Percentiles rank a stretch among this genome's conserved stretches.
These are phyloP conservation scores for Lamellibrachia luymesi DNA, from an alignment of 1,140 invertebrate species.

Conservation along the genomic window DNA sequence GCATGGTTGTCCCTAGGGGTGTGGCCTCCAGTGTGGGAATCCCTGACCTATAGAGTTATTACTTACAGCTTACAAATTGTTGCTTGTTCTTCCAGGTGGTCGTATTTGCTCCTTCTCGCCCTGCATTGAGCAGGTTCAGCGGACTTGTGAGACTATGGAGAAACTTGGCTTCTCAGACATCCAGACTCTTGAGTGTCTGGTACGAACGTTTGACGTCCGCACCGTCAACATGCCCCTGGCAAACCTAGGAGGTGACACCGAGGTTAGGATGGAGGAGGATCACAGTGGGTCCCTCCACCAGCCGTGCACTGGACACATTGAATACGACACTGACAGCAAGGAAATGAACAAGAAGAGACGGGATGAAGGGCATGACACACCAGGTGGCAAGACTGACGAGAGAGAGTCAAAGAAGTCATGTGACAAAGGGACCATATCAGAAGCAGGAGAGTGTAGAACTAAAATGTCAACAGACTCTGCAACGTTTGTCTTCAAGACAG, in stretches of 20 bases:
- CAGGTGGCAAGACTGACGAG: not conserved
- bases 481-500: conserved; percentile 63
- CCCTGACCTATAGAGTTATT: not conserved
- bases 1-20: too few relatives aligned
- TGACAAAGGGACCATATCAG: not conserved
- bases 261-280: not conserved
- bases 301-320: conserved; percentile 14
- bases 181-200: conserved; percentile 82
- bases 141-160: conserved; percentile 71
- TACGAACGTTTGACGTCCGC: conserved; percentile 77
- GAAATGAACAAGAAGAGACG: conserved; percentile 11
- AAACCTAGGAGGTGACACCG: conserved; percentile 34
- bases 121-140: conserved; percentile 96
- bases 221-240: conserved; percentile 67
- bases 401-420: not conserved
- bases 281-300: conserved; percentile 5
- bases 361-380: not conserved
- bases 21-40: too few relatives aligned
- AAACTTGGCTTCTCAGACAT: conserved; percentile 79
- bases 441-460: not conserved
- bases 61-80: not conserved
- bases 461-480: not conserved
- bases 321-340: conserved; percentile 13
- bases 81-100: conserved; percentile 67
- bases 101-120: conserved; percentile 95